Percentiles rank a stretch among this genome's conserved stretches.
phyloP scores from a whole-genome alignment of 2,113 vertebrate species.

The Euleptes europaea region DNA sequence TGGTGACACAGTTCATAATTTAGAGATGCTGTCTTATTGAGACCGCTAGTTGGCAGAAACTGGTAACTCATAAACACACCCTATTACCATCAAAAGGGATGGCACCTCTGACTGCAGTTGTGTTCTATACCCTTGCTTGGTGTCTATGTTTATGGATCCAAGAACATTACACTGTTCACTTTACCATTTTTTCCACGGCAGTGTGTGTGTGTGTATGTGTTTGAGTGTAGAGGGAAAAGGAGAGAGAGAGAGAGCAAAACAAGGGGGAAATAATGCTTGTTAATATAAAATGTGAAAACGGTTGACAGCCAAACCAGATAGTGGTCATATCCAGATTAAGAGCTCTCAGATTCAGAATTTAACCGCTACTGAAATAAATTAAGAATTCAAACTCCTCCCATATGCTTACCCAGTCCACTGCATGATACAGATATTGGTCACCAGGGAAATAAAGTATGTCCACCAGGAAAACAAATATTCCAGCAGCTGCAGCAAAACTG shows the following conservation, averaged over 20 bases:
- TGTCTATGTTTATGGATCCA: too few relatives aligned
- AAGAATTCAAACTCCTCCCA: background rate
- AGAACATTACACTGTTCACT: background rate
- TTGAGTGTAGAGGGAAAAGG: background rate
- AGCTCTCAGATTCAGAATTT: background rate
- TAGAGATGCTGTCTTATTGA: too few relatives aligned
- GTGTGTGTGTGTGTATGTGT: background rate
- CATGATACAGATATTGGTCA: background rate
- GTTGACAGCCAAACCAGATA: background rate
- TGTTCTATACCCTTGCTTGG: too few relatives aligned
- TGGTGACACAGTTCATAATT: background rate
- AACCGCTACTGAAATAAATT: background rate
- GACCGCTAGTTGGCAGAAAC: too few relatives aligned
- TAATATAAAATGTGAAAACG: background rate
- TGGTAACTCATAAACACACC: too few relatives aligned
- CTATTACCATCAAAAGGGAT: too few relatives aligned
- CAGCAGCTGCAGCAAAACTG: constrained; percentile 42
- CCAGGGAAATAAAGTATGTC: constrained; percentile 54
- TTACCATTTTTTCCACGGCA: background rate
- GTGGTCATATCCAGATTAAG: background rate
- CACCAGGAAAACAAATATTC: constrained; percentile 52
- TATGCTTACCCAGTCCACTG: constrained; percentile 27
- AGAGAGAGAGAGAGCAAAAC: too few relatives aligned
- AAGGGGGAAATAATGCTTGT: background rate
- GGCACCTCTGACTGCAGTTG: too few relatives aligned